These are phyloP conservation scores for Cybosia mesomella DNA, from an alignment of 2,888 invertebrate species.

Conservation along the genomic window DNA sequence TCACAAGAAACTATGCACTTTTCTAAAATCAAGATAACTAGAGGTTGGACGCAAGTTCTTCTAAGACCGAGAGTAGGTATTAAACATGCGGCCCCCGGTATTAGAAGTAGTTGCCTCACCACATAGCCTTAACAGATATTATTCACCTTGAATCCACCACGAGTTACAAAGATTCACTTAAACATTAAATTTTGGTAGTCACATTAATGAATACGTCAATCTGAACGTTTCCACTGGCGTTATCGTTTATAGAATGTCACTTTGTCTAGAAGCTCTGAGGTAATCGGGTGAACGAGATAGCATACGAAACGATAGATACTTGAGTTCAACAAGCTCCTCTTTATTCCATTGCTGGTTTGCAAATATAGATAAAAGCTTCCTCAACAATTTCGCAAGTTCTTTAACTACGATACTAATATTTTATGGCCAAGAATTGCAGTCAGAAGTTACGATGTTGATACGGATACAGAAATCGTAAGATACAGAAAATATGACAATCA, in stretches of 20 bases:
- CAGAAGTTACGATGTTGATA: constrained; percentile 25
- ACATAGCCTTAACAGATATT: no score
- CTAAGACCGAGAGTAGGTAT: no score
- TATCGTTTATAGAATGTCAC: constrained; percentile 4
- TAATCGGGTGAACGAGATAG: background rate
- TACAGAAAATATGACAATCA: constrained; percentile 6
- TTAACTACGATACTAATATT: constrained; percentile 21
- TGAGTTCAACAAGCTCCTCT: background rate
- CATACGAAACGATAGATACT: background rate
- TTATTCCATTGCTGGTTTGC: background rate
- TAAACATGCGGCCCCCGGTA: no score
- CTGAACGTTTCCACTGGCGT: constrained; percentile 3
- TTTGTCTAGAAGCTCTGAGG: background rate
- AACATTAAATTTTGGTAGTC: background rate
- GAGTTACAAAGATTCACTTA: no score
- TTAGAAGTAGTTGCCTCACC: no score
- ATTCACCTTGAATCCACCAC: no score
- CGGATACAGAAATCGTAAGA: no score
- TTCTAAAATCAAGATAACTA: no score
- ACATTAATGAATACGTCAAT: background rate
- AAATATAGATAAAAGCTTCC: constrained; percentile 10
- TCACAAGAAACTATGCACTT: no score
- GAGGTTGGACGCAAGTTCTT: no score
- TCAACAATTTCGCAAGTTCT: constrained; percentile 11
- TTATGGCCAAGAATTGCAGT: constrained; percentile 19